Conservation (phyloP, 2,113 vertebrate species). For the Proteles cristata region DNA sequence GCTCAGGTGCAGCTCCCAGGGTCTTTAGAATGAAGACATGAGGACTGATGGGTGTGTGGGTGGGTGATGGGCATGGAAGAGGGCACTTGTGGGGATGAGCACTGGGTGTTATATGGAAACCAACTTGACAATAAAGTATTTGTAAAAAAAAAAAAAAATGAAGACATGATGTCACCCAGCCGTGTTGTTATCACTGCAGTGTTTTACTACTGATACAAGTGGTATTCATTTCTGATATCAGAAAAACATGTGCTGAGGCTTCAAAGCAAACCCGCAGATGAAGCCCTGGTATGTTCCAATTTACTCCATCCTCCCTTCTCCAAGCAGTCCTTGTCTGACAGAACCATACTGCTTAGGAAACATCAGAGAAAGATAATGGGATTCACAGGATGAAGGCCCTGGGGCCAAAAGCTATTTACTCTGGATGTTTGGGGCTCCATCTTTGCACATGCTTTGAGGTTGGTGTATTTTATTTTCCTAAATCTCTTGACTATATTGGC, state of each 20-base stretch:
- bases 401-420: background rate
- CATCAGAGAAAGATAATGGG: background rate
- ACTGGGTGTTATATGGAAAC: too few species aligned
- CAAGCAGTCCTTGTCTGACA: background rate
- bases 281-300: background rate
- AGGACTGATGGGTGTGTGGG: background rate
- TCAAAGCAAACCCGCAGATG: background rate
- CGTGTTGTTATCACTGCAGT: background rate
- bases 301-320: background rate
- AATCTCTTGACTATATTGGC: background rate
- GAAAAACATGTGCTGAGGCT: background rate
- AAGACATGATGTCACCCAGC: background rate
- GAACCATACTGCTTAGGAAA: background rate
- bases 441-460: background rate
- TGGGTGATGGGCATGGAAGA: too few species aligned
- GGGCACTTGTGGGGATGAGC: too few species aligned
- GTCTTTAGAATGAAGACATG: background rate
- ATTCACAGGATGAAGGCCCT: background rate
- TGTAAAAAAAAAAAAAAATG: background rate
- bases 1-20: background rate
- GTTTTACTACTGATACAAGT: background rate
- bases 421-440: background rate
- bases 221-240: background rate
- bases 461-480: slow-evolving; percentile 2
- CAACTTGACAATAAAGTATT: too few species aligned